Evolutionary conservation across 2,113 vertebrate genomes (phyloP), one percentile per base, ranked within the genome.

Genomic region (Podarcis muralis): DNA sequence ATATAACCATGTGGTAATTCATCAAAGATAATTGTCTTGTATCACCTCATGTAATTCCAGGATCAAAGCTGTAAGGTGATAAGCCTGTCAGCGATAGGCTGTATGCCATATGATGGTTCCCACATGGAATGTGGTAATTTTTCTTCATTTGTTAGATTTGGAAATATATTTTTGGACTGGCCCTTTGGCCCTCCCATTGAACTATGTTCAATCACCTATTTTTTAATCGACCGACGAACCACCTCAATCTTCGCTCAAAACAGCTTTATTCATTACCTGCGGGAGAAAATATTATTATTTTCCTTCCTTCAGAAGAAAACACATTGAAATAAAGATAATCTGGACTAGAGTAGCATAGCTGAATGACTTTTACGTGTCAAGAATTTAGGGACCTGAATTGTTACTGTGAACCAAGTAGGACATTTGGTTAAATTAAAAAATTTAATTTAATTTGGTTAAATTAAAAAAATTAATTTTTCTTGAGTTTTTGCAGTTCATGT

Each of bases 291-390:
- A 94, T 15, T 77, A 83, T 62, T 90, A 53, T 82, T 87, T 85
- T 87, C 82, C 59, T 86, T 59, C 71, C 8, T 88, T 93, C 30
- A n/a, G 85, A 91, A 91, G 68, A 90, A 89, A 62, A 91, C 16
- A 2, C 2, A 76, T 2, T 59, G 87, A 89, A 90, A 72, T 87
- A 16, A 91, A 85, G 3, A 78, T 83, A 5, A 22, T 76, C 87
- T 89, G 85, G 65, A 0, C 20, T 13, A 15, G 23, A 78, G 11
- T 53, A 53, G 48, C 48, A n/a, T 59, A 88, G 35, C 8, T 75
- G 12, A 59, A 32, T 82, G 48, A 88, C 2, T 71, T 72, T 83
- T 4, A 27, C 78, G 79, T 75, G 1, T 74, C n/a, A 89, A 40
- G 16, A 88, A 30, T 86, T 92, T 18, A 48, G 20, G 74, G 79